phyloP scores from a whole-genome alignment of 2,888 invertebrate genomes.

The Chromoteleia sp. region DNA sequence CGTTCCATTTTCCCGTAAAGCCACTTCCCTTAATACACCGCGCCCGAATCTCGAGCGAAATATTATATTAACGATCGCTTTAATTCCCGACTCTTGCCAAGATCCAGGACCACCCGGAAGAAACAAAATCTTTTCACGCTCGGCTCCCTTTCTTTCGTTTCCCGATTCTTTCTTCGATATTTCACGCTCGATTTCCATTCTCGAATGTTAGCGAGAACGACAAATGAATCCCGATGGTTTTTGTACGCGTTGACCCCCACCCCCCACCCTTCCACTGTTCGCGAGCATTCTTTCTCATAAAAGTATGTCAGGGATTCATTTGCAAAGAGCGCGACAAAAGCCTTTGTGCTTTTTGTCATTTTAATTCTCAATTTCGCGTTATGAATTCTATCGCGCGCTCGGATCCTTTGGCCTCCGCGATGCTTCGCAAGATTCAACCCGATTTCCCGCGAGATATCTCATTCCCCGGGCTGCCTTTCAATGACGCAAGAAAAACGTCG shows the following conservation, averaged over 20 bases:
- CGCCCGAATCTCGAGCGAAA: conserved; percentile 13
- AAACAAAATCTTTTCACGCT: conserved; percentile 27
- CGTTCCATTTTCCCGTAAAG: conserved; percentile 37
- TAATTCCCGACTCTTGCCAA: conserved; percentile 22
- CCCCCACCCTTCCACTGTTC: neutral
- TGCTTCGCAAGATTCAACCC: conserved; percentile 55
- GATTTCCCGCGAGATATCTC: conserved; percentile 65
- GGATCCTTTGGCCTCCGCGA: conserved; percentile 65
- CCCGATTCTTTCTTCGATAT: conserved; percentile 28
- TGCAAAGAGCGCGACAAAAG: conserved; percentile 70
- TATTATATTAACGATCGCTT: conserved; percentile 54
- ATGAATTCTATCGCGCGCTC: conserved; percentile 68
- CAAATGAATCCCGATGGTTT: conserved; percentile 60
- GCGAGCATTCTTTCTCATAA: conserved; percentile 61
- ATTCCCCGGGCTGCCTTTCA: conserved; percentile 55
- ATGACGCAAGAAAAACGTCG: conserved; percentile 63
- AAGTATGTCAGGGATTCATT: conserved; percentile 70
- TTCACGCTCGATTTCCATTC: conserved; percentile 62
- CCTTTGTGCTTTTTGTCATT: conserved; percentile 73
- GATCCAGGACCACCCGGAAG: neutral
- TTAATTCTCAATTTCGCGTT: conserved; percentile 70
- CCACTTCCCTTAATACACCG: conserved; percentile 43
- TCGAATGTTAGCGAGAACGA: conserved; percentile 24
- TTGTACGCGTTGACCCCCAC: conserved; percentile 57
- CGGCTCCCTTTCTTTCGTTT: conserved; percentile 18